These are phyloP conservation scores for Rhodinocichla rosea DNA, from an alignment of 2,113 vertebrate genomes.

Conservation along the genomic window DNA sequence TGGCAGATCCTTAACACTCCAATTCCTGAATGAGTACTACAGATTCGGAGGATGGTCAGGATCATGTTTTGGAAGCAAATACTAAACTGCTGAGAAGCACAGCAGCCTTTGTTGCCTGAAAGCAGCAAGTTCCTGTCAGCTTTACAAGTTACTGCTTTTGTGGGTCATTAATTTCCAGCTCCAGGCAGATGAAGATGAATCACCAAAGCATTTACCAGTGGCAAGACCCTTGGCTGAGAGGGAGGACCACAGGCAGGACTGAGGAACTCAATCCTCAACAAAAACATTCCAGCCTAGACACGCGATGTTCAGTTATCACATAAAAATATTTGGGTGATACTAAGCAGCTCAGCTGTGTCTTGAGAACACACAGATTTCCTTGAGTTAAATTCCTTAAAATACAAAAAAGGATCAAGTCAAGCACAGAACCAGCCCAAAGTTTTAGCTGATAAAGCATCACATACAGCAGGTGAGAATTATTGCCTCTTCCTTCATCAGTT, in stretches of 20 bases:
- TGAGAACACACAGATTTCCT: neutral
- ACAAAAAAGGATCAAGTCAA: neutral
- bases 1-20: neutral
- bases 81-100: neutral
- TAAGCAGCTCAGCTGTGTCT: neutral
- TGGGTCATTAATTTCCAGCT: neutral
- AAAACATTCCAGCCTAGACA: neutral
- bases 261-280: neutral
- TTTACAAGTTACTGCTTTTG: neutral
- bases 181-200: neutral
- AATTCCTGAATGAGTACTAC: neutral
- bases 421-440: neutral
- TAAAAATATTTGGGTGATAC: neutral
- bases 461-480: neutral
- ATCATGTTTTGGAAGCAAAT: neutral
- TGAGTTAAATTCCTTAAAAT: neutral
- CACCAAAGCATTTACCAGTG: neutral
- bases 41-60: neutral
- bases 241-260: neutral
- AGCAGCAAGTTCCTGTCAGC: neutral
- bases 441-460: neutral
- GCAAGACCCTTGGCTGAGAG: neutral
- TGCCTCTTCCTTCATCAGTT: neutral
- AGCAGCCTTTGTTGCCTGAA: neutral
- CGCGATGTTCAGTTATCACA: neutral